phyloP scores from a whole-genome alignment of 2,888 invertebrate species.

The Macrosoma leucophasiata region DNA sequence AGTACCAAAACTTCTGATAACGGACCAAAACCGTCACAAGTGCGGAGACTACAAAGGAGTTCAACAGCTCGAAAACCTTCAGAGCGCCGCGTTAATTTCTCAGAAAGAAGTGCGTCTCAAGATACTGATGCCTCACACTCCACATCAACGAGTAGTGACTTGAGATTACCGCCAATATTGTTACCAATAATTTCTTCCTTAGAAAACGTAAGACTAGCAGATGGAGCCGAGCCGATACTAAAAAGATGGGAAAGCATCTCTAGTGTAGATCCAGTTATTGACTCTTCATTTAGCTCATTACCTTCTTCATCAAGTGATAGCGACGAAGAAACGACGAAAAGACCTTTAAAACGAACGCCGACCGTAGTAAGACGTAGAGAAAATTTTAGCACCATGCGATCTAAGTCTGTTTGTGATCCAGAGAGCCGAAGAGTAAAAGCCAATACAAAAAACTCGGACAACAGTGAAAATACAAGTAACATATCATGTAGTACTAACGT shows the following conservation, averaged over 20 bases:
- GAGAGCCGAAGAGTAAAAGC: constrained; percentile 51
- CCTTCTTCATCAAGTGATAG: constrained; percentile 69
- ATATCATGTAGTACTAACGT: constrained; percentile 60
- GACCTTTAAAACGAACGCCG: constrained; percentile 51
- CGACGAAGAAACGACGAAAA: constrained; percentile 59
- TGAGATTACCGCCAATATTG: constrained; percentile 82
- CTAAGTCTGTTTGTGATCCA: constrained; percentile 69
- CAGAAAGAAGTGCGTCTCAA: constrained; percentile 75
- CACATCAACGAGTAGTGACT: constrained; percentile 76
- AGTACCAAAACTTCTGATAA: constrained; percentile 39
- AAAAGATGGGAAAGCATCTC: constrained; percentile 79
- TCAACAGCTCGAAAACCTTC: constrained; percentile 60
- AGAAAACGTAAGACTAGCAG: constrained; percentile 66
- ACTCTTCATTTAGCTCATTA: constrained; percentile 79
- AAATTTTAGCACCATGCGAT: constrained; percentile 57
- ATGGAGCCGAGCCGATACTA: constrained; percentile 54
- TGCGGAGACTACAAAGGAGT: constrained; percentile 57
- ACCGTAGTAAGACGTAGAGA: constrained; percentile 59
- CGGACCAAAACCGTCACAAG: constrained; percentile 30
- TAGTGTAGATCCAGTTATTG: constrained; percentile 82
- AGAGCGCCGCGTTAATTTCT: constrained; percentile 70
- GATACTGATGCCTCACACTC: constrained; percentile 78
- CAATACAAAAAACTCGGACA: constrained; percentile 51
- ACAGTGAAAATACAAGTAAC: constrained; percentile 61
- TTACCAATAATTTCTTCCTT: constrained; percentile 80